These are phyloP conservation scores for Diplodus sargus DNA, from an alignment of 2,797 vertebrate genomes.

Conservation along the genomic window DNA sequence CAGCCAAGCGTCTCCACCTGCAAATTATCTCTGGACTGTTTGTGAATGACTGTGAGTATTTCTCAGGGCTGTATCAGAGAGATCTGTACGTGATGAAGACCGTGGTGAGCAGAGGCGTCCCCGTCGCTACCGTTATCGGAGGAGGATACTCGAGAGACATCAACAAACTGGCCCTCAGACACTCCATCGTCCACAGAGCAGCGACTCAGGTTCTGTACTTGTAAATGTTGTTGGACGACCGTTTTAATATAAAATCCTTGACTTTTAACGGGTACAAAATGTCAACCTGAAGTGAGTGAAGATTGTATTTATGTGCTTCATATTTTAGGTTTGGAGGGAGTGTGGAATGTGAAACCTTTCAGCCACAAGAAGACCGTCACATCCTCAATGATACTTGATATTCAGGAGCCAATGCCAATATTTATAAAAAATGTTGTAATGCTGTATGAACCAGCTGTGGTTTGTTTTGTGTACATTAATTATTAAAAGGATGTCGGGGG, in stretches of 20 bases:
- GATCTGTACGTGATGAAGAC: conserved; percentile 79
- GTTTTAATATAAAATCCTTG: background rate
- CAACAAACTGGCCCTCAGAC: conserved; percentile 74
- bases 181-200: conserved; percentile 81
- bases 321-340: conserved; percentile 79
- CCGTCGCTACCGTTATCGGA: conserved; percentile 76
- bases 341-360: conserved; percentile 58
- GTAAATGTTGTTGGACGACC: background rate
- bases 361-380: conserved; percentile 7
- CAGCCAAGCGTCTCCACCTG: background rate
- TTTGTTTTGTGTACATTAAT: background rate
- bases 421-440: background rate
- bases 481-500: background rate
- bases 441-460: background rate
- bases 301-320: background rate
- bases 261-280: background rate
- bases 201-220: conserved; percentile 65
- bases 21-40: background rate
- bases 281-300: background rate
- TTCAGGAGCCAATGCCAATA: background rate
- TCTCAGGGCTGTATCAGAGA: conserved; percentile 73
- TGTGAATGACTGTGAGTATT: background rate
- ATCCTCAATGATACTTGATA: background rate
- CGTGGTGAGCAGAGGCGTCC: conserved; percentile 67
- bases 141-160: conserved; percentile 79